These are phyloP conservation scores for Hydrozoanthus tunicans DNA, from an alignment of 64 coral and sea anemone species.

Conservation along the genomic window DNA sequence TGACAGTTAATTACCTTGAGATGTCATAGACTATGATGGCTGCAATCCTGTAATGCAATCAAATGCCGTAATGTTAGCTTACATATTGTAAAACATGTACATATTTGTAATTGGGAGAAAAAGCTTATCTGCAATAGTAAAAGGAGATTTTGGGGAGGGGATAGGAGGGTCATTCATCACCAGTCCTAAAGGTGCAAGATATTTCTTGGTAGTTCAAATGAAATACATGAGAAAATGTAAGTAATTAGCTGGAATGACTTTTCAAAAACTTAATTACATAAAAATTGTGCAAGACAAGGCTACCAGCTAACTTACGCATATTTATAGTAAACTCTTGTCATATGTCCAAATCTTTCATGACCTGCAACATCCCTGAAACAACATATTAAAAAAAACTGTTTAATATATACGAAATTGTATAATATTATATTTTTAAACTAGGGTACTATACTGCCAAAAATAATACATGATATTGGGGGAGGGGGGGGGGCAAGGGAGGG, in stretches of 20 bases:
- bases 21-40: conserved; percentile 92
- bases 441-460: too few relatives aligned
- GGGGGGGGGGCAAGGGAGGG: too few relatives aligned
- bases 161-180: not conserved
- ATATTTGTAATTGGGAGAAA: not conserved
- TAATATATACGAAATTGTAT: too few relatives aligned
- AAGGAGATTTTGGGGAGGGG: too few relatives aligned
- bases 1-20: conserved; percentile 65
- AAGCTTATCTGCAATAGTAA: too few relatives aligned
- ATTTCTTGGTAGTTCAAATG: not conserved
- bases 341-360: conserved; percentile 53
- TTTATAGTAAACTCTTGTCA: conserved; percentile 59
- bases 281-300: not conserved
- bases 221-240: not conserved
- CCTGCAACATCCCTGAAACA: conserved; percentile 50
- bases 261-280: not conserved
- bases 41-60: conserved; percentile 70
- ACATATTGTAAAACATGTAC: not conserved
- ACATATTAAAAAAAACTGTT: too few relatives aligned
- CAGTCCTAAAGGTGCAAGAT: not conserved
- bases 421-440: too few relatives aligned
- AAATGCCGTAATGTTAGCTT: not conserved
- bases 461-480: too few relatives aligned
- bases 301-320: conserved; percentile 39
- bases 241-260: not conserved